phyloP scores from a whole-genome alignment of 35 echinoderm and acorn worm species.

The Acanthaster planci region DNA sequence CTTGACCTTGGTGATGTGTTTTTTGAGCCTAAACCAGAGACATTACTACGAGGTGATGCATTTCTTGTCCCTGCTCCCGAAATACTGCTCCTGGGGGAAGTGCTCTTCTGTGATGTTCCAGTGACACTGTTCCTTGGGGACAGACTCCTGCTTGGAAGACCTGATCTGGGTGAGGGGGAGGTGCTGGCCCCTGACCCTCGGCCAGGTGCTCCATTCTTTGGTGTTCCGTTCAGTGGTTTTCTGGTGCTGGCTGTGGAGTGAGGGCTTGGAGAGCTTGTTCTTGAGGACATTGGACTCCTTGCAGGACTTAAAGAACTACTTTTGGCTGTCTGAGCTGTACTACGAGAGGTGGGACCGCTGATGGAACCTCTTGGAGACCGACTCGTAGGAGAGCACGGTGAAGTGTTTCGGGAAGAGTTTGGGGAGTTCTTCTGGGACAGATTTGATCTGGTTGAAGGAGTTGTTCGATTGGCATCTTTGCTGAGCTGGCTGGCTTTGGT shows the following conservation, averaged over 20 bases:
- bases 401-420: constrained; percentile 13
- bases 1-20: constrained; percentile 31
- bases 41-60: constrained; percentile 42
- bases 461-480: background rate
- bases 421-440: background rate
- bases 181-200: background rate
- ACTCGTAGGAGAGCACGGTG: background rate
- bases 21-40: constrained; percentile 37
- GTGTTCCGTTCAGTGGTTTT: background rate
- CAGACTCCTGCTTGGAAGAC: constrained; percentile 9
- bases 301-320: background rate
- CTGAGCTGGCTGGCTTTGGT: background rate
- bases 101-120: background rate
- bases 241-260: constrained; percentile 9
- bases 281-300: background rate
- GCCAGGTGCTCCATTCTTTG: background rate
- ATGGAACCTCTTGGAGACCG: background rate
- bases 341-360: background rate
- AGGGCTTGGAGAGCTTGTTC: constrained; percentile 17
- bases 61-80: constrained; percentile 1
- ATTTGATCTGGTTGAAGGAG: constrained; percentile 10
- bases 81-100: constrained; percentile 21
- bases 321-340: background rate
- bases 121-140: constrained; percentile 18
- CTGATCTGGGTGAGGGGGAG: constrained; percentile 6